Conservation (phyloP, 2,888 invertebrate species). For the Apamea monoglypha region DNA sequence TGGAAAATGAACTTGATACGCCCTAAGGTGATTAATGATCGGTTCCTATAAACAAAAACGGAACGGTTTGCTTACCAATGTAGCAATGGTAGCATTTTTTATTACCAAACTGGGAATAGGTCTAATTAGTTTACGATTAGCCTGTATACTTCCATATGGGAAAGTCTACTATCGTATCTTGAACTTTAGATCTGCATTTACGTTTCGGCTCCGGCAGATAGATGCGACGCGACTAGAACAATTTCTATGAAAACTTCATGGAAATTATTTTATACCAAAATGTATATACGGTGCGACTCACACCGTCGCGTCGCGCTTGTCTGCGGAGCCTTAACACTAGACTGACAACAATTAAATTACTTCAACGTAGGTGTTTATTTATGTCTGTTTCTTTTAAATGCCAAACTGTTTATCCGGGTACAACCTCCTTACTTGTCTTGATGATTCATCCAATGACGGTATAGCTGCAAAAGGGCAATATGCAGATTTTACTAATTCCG, state of each 20-base stretch:
- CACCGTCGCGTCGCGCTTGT: not conserved
- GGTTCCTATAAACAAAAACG: not conserved
- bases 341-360: not conserved
- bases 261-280: not conserved
- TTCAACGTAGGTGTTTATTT: conserved; percentile 38
- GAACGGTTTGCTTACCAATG: not conserved
- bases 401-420: conserved; percentile 42
- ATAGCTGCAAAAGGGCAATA: not conserved
- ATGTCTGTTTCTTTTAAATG: conserved; percentile 34
- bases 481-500: not conserved
- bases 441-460: conserved; percentile 31
- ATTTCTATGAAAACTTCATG: not conserved
- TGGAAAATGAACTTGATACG: not conserved
- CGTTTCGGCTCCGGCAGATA: not conserved
- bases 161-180: not conserved
- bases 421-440: conserved; percentile 1
- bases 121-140: not conserved
- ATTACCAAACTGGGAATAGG: not conserved
- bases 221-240: not conserved
- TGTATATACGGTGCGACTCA: too few relatives aligned
- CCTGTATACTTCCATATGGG: not conserved
- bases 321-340: not conserved
- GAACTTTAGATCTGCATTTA: not conserved
- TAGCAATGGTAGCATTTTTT: too few relatives aligned
- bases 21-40: too few relatives aligned